Base-by-base conservation (phyloP, 53 echinoderm and acorn worm genomes). In the Hippasteria phrygiana region DNA sequence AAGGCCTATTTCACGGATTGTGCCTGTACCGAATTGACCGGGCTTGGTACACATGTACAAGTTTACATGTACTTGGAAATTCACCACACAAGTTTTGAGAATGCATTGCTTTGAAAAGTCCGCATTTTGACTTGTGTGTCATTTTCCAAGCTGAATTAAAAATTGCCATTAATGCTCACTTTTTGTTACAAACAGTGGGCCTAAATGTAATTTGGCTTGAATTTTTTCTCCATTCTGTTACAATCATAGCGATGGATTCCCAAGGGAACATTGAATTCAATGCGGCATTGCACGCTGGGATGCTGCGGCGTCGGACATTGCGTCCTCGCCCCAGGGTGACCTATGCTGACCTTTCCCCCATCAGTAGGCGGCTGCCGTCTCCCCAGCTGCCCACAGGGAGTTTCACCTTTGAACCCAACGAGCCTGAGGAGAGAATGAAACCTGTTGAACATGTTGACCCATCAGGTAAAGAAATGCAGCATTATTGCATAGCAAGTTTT, bases 271-370 rank as follows among this genome's bases (percentile, higher is more conserved):
- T 66, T 28, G 43, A 53, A 22, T 18, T 69, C 51, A 43, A 50
- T 10, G 53, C 70, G 10, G 71, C n/a, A 37, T 85, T 34, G 70
- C 20, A 46, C 38, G 33, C 40, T 20, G 70, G 85, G 39, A 22
- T 50, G 11, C 43, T 71, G 0, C 45, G 51, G 0, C 85, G 85
- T 4, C 85, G 85, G 35, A 70, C 85, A 12, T 37, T 85, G 16
- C 85, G 85, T 22, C 85, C 85, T 27, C 85, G 85, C 18, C 85
- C 69, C 0, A 69, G 85, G 71, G 69, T 85, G 47, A 85, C 85
- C 85, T 85, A 85, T 31, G 85, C 69, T 22, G 85, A 85, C 39
- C 38, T 85, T 10, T 85, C 85, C 37, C 85, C 85, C 1, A 31
- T 85, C 69, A 69, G 36, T 37, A 8, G 85, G 48, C 22, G 70